These are phyloP conservation scores for Myotis lucifugus DNA, from an alignment of 2,113 vertebrate genomes.

Conservation along the genomic window DNA sequence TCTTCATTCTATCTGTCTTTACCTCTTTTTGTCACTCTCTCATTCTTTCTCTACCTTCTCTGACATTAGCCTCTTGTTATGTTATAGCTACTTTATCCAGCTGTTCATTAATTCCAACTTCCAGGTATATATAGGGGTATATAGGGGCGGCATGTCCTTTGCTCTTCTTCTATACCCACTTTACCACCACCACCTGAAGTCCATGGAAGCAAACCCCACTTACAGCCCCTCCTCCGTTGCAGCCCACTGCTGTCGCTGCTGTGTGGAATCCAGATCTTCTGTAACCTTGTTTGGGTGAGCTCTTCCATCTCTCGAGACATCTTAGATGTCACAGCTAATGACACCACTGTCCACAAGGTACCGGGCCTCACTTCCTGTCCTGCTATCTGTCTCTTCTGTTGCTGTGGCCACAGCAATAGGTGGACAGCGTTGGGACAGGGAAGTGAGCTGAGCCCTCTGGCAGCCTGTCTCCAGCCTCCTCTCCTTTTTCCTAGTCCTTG, in stretches of 20 bases:
- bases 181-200: constrained; percentile 39
- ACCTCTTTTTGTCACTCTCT: constrained; percentile 22
- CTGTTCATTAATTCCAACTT: not conserved
- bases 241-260: constrained; percentile 83
- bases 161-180: constrained; percentile 16
- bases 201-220: constrained; percentile 86
- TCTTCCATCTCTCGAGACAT: constrained; percentile 84
- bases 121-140: not conserved
- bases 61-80: constrained; percentile 35
- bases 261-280: constrained; percentile 94
- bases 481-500: constrained; percentile 49
- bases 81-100: not conserved
- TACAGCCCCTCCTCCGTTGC: constrained; percentile 89
- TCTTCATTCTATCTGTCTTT: not conserved
- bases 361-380: constrained; percentile 3
- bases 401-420: constrained; percentile 37
- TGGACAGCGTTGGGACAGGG: not conserved
- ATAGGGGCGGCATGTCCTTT: not conserved
- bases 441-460: constrained; percentile 17
- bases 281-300: constrained; percentile 90
- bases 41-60: not conserved
- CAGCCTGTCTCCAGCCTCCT: constrained; percentile 45
- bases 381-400: constrained; percentile 51
- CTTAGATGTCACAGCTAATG: constrained; percentile 39
- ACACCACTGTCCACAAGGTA: constrained; percentile 44